Percentiles rank a stretch among this genome's conserved stretches.
phyloP scores from a whole-genome alignment of 1,140 invertebrate species.

The Trachymyrmex septentrionalis region DNA sequence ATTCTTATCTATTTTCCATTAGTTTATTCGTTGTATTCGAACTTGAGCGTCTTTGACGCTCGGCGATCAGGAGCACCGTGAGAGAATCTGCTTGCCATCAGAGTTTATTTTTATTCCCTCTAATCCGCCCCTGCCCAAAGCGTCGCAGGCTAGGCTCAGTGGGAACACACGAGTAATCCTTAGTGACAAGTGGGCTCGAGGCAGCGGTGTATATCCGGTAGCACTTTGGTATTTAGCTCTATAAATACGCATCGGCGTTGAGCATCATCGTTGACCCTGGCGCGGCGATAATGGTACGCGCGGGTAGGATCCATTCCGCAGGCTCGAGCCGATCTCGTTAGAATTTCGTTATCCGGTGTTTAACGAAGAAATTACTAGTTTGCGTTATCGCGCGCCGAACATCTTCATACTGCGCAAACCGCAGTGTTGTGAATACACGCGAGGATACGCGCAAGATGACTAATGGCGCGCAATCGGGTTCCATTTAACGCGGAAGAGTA shows the following conservation, averaged over 20 bases:
- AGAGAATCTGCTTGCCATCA: constrained; percentile 4
- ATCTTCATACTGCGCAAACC: neutral
- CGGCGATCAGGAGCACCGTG: neutral
- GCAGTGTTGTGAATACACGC: neutral
- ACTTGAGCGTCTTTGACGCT: neutral
- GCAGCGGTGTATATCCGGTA: constrained; percentile 68
- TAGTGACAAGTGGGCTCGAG: constrained; percentile 58
- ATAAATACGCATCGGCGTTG: constrained; percentile 55
- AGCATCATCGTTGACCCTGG: constrained; percentile 65
- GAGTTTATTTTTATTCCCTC: constrained; percentile 56
- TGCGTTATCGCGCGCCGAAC: neutral
- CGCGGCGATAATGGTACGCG: constrained; percentile 5
- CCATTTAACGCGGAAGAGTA: constrained; percentile 24
- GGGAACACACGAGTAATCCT: constrained; percentile 55
- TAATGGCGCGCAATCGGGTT: constrained; percentile 20
- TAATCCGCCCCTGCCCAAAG: constrained; percentile 51
- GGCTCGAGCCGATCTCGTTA: constrained; percentile 27
- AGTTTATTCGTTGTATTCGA: neutral
- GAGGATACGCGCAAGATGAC: neutral
- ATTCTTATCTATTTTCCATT: neutral
- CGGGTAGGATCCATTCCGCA: constrained; percentile 17
- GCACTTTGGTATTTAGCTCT: constrained; percentile 65
- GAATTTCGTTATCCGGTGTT: constrained; percentile 24
- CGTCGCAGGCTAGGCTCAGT: constrained; percentile 39
- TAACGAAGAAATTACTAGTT: neutral